Percentiles rank a stretch among this genome's conserved stretches.
Conservation (phyloP, 2,888 invertebrate species). For the Eupithecia abbreviata region DNA sequence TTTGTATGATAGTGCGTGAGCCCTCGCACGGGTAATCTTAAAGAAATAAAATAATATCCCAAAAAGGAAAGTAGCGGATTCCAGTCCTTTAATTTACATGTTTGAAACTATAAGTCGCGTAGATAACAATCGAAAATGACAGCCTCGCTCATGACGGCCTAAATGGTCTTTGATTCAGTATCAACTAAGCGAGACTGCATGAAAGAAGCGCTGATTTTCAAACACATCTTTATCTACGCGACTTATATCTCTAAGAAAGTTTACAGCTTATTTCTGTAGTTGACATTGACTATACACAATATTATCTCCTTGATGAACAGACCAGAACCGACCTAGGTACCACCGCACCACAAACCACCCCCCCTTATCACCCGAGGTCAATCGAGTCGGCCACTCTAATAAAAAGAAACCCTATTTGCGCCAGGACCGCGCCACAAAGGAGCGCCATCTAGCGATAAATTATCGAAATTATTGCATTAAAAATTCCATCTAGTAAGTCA, state of each 20-base stretch:
- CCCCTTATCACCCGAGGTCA: conserved; percentile 54
- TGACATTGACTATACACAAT: background rate
- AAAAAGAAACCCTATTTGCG: conserved; percentile 80
- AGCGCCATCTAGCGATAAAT: conserved; percentile 83
- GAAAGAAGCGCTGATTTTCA: background rate
- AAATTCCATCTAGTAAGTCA: conserved; percentile 89
- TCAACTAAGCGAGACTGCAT: background rate
- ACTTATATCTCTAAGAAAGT: background rate
- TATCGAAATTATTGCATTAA: conserved; percentile 89
- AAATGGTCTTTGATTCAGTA: background rate
- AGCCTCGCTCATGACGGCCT: background rate
- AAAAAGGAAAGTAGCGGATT: no score
- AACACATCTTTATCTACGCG: background rate
- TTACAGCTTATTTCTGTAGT: background rate
- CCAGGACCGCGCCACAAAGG: conserved; percentile 71
- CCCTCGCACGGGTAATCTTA: no score
- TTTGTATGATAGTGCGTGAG: no score
- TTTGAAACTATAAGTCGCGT: no score
- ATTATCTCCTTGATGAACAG: background rate
- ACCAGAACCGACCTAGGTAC: background rate
- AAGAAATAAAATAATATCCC: no score
- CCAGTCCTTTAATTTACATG: no score
- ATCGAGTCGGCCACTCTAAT: conserved; percentile 70
- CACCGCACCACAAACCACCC: background rate
- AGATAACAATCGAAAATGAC: background rate